A percentile compares a stretch with the other conserved stretches of the same genome.
phyloP scores from a whole-genome alignment of 1,140 invertebrate genomes.

The Antheraea mylitta region DNA sequence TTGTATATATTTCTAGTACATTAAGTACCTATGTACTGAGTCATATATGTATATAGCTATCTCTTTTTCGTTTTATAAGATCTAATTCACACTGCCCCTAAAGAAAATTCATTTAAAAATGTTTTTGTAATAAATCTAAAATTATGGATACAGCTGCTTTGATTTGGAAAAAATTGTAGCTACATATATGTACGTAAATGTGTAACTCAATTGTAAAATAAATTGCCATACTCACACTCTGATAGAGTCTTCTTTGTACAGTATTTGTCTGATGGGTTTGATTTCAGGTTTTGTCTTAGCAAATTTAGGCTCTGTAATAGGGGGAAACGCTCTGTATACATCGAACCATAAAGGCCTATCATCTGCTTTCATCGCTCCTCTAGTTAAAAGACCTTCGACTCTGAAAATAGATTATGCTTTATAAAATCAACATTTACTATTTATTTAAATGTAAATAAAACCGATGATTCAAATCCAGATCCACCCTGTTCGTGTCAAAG shows the following conservation, averaged over 20 bases:
- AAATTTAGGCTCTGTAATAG: slow-evolving; percentile 87
- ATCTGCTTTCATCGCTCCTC: slow-evolving; percentile 86
- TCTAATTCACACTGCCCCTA: too few relatives aligned
- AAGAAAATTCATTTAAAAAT: too few relatives aligned
- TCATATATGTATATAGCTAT: too few relatives aligned
- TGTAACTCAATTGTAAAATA: neutral
- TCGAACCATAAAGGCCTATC: slow-evolving; percentile 95
- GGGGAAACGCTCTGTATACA: slow-evolving; percentile 92
- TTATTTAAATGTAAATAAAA: neutral
- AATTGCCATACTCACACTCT: slow-evolving; percentile 84
- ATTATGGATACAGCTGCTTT: too few relatives aligned
- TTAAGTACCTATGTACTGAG: too few relatives aligned
- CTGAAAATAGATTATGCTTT: slow-evolving; percentile 67
- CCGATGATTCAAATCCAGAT: too few relatives aligned
- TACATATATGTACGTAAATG: too few relatives aligned
- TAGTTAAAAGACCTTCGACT: slow-evolving; percentile 85
- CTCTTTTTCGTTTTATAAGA: too few relatives aligned
- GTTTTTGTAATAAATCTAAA: too few relatives aligned
- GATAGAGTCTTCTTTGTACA: slow-evolving; percentile 92
- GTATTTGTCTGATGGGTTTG: slow-evolving; percentile 83
- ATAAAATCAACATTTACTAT: neutral
- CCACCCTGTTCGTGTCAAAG: too few relatives aligned
- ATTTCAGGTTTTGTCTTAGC: slow-evolving; percentile 80
- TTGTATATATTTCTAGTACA: too few relatives aligned
- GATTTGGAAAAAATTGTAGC: too few relatives aligned